These are phyloP conservation scores for Petromus typicus DNA, from an alignment of 2,113 vertebrate genomes.

Conservation along the genomic window DNA sequence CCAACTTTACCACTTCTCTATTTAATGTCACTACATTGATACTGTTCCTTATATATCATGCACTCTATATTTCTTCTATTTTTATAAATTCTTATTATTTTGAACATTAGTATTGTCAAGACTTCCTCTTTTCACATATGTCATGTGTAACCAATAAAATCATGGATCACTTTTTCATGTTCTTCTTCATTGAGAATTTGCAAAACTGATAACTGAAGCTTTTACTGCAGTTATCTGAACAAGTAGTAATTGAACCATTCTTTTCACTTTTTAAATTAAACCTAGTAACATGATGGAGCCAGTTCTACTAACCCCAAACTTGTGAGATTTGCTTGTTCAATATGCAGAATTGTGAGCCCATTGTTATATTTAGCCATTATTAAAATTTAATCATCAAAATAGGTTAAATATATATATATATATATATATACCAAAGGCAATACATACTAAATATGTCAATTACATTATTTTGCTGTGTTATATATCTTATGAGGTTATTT, in stretches of 20 bases:
- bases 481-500: background rate
- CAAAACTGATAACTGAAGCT: background rate
- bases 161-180: background rate
- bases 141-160: background rate
- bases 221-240: background rate
- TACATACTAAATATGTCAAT: background rate
- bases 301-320: background rate
- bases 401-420: background rate
- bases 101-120: background rate
- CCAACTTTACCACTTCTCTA: background rate
- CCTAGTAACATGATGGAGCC: background rate
- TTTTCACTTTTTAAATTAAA: background rate
- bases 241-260: background rate
- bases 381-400: background rate
- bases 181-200: background rate
- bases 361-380: too few relatives aligned
- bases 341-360: background rate
- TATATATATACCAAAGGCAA: conserved; percentile 12
- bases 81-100: conserved; percentile 14
- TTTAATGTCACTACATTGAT: background rate
- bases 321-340: background rate
- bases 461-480: background rate
- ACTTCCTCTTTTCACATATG: too few relatives aligned
- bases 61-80: background rate
- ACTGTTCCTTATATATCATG: background rate